Conservation (phyloP, 2,113 vertebrate genomes). For the Spheniscus mendiculus region DNA sequence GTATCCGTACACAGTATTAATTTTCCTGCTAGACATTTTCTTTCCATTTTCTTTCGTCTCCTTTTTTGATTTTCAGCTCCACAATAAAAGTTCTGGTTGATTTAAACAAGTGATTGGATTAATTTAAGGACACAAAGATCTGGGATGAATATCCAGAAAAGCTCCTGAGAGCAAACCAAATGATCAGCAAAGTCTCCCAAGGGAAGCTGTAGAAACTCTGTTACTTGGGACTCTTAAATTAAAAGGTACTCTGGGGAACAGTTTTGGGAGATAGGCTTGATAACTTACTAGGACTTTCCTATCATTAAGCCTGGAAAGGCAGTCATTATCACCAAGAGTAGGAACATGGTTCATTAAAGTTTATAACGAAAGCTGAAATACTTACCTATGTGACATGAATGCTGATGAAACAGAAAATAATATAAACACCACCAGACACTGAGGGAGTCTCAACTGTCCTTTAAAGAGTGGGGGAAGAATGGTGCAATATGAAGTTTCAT, state of each 20-base stretch:
- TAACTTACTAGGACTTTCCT: background rate
- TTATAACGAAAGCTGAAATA: background rate
- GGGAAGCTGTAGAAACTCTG: background rate
- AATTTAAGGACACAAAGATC: background rate
- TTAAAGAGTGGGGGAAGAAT: background rate
- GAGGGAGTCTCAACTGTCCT: background rate
- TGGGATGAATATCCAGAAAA: background rate
- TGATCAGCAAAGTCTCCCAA: background rate
- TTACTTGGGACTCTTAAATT: background rate
- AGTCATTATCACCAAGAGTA: conserved; percentile 1
- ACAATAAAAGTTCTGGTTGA: background rate
- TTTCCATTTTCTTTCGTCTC: background rate
- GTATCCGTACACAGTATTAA: accelerated
- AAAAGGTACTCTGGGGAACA: background rate
- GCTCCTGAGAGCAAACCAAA: background rate
- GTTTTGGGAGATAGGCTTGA: background rate
- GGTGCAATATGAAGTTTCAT: background rate
- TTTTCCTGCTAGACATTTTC: background rate
- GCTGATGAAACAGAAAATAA: background rate
- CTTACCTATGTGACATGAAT: conserved; percentile 7
- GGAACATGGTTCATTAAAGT: conserved; percentile 10
- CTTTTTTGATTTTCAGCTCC: background rate
- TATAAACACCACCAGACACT: background rate
- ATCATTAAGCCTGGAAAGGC: background rate
- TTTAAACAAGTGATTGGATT: conserved; percentile 1